Percentiles rank a stretch among this genome's conserved stretches.
phyloP scores from a whole-genome alignment of 1,140 invertebrate genomes.

The Euschistus heros region DNA sequence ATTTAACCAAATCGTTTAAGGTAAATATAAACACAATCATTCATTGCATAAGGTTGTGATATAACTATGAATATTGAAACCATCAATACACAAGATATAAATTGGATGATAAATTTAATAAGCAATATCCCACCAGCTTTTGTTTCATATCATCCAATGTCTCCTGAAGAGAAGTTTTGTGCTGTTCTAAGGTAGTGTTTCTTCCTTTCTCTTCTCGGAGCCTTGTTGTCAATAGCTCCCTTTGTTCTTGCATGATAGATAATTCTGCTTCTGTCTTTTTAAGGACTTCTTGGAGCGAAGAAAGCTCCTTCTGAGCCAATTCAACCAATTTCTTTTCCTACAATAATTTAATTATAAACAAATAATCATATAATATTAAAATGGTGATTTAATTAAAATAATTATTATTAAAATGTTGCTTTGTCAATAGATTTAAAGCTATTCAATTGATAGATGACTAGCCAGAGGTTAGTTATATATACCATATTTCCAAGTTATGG shows the following conservation, averaged over 20 bases:
- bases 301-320: slow-evolving; percentile 22
- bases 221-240: slow-evolving; percentile 39
- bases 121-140: slow-evolving; percentile 33
- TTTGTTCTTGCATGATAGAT: slow-evolving; percentile 41
- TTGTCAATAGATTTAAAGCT: too few species aligned
- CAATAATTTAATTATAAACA: too few species aligned
- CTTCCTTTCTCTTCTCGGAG: slow-evolving; percentile 42
- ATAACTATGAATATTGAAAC: neutral
- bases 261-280: slow-evolving; percentile 39
- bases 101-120: neutral
- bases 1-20: too few species aligned
- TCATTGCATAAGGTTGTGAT: too few species aligned
- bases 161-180: slow-evolving; percentile 39
- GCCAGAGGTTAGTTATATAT: too few species aligned
- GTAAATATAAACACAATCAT: too few species aligned
- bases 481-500: too few species aligned
- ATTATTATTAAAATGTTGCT: too few species aligned
- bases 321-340: slow-evolving; percentile 40
- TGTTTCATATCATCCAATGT: slow-evolving; percentile 39
- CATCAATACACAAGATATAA: neutral
- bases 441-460: too few species aligned
- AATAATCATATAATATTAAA: too few species aligned
- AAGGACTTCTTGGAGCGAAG: slow-evolving; percentile 13
- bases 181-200: slow-evolving; percentile 39
- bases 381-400: too few species aligned